Evolutionary conservation across 1,140 invertebrate species (phyloP).

Genomic region (Bacillus rossius): DNA sequence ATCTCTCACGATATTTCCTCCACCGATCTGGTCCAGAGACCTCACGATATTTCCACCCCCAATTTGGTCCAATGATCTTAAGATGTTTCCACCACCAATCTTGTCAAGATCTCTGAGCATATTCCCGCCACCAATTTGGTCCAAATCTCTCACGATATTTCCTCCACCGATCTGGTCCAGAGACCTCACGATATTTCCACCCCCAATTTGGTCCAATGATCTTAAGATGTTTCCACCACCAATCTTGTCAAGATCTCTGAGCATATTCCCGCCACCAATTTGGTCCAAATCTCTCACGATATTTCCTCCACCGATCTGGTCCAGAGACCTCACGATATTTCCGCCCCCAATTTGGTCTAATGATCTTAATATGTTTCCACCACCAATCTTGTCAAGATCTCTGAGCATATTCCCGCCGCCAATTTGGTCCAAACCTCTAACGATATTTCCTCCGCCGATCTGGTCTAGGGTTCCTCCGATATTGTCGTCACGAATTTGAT

Average conservation of each 20-base stretch:
- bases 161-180: constrained; percentile 27
- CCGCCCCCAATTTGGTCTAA: constrained; percentile 3
- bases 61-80: no score
- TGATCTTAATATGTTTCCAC: constrained; percentile 43
- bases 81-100: constrained; percentile 25
- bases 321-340: constrained; percentile 26
- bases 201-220: constrained; percentile 35
- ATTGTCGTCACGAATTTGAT: constrained; percentile 42
- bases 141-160: constrained; percentile 37
- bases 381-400: constrained; percentile 43
- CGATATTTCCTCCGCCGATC: constrained; percentile 42
- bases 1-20: constrained; percentile 38
- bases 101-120: constrained; percentile 36
- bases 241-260: constrained; percentile 40
- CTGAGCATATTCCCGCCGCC: constrained; percentile 32
- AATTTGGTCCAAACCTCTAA: constrained; percentile 27
- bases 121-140: constrained; percentile 44
- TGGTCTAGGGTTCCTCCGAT: constrained; percentile 30
- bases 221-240: constrained; percentile 41
- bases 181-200: constrained; percentile 37
- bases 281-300: constrained; percentile 43
- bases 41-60: constrained; percentile 9
- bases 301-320: constrained; percentile 43
- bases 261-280: constrained; percentile 42
- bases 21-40: constrained; percentile 28